Base-by-base conservation (phyloP, 2,797 vertebrate species). In the Rhadinocentrus ornatus region DNA sequence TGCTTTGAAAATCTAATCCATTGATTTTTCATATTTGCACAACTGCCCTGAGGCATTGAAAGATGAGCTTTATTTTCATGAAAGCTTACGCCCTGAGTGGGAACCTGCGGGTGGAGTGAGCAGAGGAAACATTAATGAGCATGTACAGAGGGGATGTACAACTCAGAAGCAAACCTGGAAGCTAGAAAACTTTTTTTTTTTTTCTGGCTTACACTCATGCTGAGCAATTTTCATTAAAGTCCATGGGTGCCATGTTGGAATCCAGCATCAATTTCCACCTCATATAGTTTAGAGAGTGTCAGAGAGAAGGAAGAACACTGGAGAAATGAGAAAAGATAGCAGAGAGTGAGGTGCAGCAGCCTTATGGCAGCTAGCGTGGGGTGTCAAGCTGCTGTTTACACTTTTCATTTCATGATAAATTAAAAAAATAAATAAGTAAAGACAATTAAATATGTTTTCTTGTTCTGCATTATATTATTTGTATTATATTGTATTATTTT, bases 191-290 rank as follows among this genome's bases (percentile, higher is more conserved):
- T 55, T n/a, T 44, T 41, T 41, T 44, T 44, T 44, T 44, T 8
- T 20, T 22, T 59, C 10, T 15, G 32, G 7, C 13, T 66, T 3
- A 1, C 10, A 54, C 15, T 24, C 24, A 13, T 53, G 50, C 24
- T 15, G 55, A 9, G 3, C 22, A 66, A 57, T n/a, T 66, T 44
- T 56, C 26, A 32, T 56, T 66, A 18, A 66, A 46, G 50, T 53
- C 50, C 5, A 26, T 26, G 24, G 50, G 50, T 53, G 50, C 24
- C 50, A 53, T 26, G 50, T 53, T 53, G 24, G 50, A 53, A 53
- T 53, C 50, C 50, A 53, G 24, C 50, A 53, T 53, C 24, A 26
- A 27, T 53, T 53, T 53, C 50, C 50, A 53, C 50, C 50, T 53
- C 50, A 53, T 53, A 53, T 26, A 53, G 50, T 26, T 53, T 26